phyloP scores from a whole-genome alignment of 2,797 vertebrate species.

The Crenichthys baileyi region DNA sequence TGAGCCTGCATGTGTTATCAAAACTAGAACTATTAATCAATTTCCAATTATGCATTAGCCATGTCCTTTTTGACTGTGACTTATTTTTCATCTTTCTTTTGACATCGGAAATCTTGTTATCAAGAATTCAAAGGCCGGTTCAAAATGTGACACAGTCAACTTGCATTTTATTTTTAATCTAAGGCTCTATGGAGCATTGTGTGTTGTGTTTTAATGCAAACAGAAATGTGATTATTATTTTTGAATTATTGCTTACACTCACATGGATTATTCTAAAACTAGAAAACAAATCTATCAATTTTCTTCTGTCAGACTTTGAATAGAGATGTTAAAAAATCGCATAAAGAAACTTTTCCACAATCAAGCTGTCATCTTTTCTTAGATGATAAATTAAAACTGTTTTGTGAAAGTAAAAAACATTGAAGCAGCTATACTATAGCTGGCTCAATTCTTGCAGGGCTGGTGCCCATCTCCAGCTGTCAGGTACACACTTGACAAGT shows the following conservation, averaged over 20 bases:
- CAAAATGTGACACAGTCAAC: background rate
- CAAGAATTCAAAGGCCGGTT: slow-evolving; percentile 16
- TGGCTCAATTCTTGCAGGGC: no score
- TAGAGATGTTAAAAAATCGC: background rate
- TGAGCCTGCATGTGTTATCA: slow-evolving; percentile 35
- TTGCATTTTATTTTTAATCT: background rate
- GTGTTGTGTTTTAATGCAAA: background rate
- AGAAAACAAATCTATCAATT: background rate
- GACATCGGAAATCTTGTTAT: slow-evolving; percentile 17
- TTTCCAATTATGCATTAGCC: slow-evolving; percentile 19
- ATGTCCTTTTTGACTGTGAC: slow-evolving; percentile 5
- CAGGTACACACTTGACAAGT: no score
- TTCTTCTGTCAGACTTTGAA: background rate
- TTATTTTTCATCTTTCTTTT: slow-evolving; percentile 17
- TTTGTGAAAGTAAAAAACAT: background rate
- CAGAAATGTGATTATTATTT: background rate
- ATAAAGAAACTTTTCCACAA: background rate
- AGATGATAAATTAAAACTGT: background rate
- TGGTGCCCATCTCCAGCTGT: no score
- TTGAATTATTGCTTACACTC: background rate
- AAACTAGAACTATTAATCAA: slow-evolving; percentile 30
- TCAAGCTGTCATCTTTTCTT: background rate
- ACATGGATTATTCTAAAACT: background rate
- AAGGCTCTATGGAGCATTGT: background rate
- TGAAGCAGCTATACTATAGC: no score